Evolutionary conservation across 2,797 vertebrate species (phyloP).

Genomic region (Sebastes elongatus): DNA sequence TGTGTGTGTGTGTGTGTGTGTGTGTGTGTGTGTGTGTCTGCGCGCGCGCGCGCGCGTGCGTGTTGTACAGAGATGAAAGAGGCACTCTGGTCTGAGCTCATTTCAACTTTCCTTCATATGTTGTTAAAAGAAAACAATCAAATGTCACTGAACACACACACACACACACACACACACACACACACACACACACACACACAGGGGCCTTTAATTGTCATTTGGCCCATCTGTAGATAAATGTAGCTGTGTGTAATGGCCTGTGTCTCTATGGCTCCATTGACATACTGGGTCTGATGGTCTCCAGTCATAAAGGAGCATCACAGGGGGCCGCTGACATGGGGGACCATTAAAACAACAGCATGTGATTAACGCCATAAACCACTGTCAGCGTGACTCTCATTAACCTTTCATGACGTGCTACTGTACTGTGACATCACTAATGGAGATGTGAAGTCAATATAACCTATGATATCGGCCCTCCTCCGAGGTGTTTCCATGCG

Average conservation of each 20-base stretch:
- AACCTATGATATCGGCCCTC: neutral
- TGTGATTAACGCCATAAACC: constrained; percentile 58
- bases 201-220: constrained; percentile 54
- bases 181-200: neutral
- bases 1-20: neutral
- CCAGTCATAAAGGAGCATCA: constrained; percentile 51
- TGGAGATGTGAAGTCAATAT: constrained; percentile 30
- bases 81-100: constrained; percentile 10
- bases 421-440: constrained; percentile 26
- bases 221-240: constrained; percentile 60
- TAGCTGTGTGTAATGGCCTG: constrained; percentile 64
- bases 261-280: constrained; percentile 53
- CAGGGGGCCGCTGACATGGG: constrained; percentile 23
- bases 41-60: neutral
- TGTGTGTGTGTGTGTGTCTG: no score
- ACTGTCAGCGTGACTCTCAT: constrained; percentile 50
- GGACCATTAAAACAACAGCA: constrained; percentile 45
- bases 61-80: constrained; percentile 8
- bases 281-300: constrained; percentile 53
- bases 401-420: constrained; percentile 60
- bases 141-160: constrained; percentile 12
- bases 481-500: constrained; percentile 1
- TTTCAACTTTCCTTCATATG: constrained; percentile 38
- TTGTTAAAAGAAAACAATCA: constrained; percentile 45
- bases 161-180: neutral